phyloP scores from a whole-genome alignment of 1,140 invertebrate genomes.

The Drosophila carrolli region DNA sequence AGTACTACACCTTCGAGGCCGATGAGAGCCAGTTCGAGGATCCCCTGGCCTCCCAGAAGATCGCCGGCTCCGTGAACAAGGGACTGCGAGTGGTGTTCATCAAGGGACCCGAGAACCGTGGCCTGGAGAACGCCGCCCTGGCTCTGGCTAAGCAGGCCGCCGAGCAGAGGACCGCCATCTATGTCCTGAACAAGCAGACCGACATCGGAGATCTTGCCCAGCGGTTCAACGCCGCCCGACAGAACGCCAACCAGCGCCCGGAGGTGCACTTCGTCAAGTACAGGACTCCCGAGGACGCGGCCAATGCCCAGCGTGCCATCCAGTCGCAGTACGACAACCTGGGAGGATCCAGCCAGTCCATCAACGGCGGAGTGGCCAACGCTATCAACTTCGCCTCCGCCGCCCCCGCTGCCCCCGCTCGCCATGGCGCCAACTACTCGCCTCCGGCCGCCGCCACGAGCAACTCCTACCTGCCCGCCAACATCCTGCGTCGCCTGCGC shows the following conservation, averaged over 20 bases:
- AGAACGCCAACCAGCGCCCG: conserved; percentile 59
- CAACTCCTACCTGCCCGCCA: conserved; percentile 67
- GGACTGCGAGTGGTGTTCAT: conserved; percentile 81
- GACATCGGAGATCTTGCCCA: conserved; percentile 62
- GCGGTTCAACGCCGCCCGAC: conserved; percentile 62
- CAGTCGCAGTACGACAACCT: conserved; percentile 76
- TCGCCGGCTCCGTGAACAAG: conserved; percentile 57
- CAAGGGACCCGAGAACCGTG: conserved; percentile 78
- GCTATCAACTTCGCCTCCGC: conserved; percentile 78
- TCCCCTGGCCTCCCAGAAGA: conserved; percentile 48
- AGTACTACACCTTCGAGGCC: conserved; percentile 74
- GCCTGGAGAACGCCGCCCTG: conserved; percentile 75
- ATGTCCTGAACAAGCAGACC: conserved; percentile 69
- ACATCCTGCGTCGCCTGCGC: conserved; percentile 69
- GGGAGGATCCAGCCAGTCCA: conserved; percentile 58
- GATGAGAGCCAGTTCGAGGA: conserved; percentile 72
- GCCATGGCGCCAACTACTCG: conserved; percentile 26
- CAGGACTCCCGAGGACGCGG: conserved; percentile 77
- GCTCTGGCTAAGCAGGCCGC: conserved; percentile 75
- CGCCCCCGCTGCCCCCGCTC: conserved; percentile 36
- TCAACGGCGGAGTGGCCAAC: conserved; percentile 72
- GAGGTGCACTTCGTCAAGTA: conserved; percentile 83
- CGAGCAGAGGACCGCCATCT: too few relatives aligned
- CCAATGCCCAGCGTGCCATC: conserved; percentile 70
- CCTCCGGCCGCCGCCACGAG: conserved; percentile 54